phyloP scores from a whole-genome alignment of 2,113 vertebrate genomes.

The Notarius lentiginosus region DNA sequence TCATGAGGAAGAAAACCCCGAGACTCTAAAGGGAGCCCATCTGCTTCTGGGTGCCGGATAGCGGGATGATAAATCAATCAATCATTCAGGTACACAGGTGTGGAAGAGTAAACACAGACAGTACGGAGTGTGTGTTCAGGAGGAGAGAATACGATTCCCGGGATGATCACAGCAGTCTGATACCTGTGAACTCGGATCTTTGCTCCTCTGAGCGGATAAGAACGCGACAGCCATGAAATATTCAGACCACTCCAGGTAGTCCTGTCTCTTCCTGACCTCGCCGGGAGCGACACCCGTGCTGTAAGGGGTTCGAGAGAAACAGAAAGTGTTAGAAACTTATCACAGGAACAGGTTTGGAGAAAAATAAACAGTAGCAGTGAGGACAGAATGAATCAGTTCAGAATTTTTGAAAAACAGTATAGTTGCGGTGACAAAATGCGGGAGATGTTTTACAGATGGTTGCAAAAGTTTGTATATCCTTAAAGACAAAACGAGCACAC shows the following conservation, averaged over 20 bases:
- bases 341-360: too few species aligned
- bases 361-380: too few species aligned
- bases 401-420: too few species aligned
- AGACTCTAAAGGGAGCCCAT: background rate
- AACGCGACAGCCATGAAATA: constrained; percentile 99
- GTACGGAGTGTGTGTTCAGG: background rate
- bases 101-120: background rate
- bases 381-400: too few species aligned
- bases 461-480: too few species aligned
- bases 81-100: background rate
- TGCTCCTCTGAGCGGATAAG: constrained; percentile 95
- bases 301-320: too few species aligned
- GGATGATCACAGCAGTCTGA: background rate
- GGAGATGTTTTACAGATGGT: too few species aligned
- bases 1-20: background rate
- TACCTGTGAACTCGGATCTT: constrained; percentile 96
- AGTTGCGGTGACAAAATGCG: too few species aligned
- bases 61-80: background rate
- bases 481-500: too few species aligned
- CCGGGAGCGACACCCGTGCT: background rate
- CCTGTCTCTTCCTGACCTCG: constrained; percentile 79
- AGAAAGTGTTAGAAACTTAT: too few species aligned
- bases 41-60: background rate
- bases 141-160: background rate
- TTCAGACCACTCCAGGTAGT: constrained; percentile 96